Evolutionary conservation across 2,113 vertebrate species (phyloP).

Genomic region (Zosterops lateralis): DNA sequence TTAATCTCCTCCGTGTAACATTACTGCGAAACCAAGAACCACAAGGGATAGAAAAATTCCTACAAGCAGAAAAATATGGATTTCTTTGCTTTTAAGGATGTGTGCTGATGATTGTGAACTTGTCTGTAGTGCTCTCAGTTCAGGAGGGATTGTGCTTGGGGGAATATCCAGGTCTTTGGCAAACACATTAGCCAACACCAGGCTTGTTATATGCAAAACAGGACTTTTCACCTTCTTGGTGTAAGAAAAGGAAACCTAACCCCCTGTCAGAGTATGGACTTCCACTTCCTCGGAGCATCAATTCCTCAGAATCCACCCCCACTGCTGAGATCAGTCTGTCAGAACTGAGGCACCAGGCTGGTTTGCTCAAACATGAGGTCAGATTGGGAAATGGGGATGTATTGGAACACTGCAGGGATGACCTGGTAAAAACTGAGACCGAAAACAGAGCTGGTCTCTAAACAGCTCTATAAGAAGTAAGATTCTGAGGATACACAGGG

Average conservation of each 20-base stretch:
- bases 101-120: neutral
- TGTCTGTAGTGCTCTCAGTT: neutral
- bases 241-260: neutral
- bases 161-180: neutral
- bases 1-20: neutral
- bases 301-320: neutral
- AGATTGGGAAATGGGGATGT: neutral
- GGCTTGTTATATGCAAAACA: neutral
- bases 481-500: neutral
- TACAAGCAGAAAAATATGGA: neutral
- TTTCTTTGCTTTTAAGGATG: slow-evolving; percentile 2
- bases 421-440: neutral
- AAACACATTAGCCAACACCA: neutral
- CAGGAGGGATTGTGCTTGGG: neutral
- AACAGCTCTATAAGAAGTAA: neutral
- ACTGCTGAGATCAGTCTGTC: neutral
- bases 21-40: neutral
- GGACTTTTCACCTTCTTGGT: neutral
- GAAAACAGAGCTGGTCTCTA: neutral
- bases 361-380: neutral
- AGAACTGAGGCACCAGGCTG: neutral
- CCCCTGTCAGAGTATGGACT: neutral
- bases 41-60: neutral
- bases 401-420: neutral
- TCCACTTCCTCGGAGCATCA: neutral